Evolutionary conservation across 2,797 vertebrate species (phyloP).

Genomic region (Mormyrus proboscirostris): DNA sequence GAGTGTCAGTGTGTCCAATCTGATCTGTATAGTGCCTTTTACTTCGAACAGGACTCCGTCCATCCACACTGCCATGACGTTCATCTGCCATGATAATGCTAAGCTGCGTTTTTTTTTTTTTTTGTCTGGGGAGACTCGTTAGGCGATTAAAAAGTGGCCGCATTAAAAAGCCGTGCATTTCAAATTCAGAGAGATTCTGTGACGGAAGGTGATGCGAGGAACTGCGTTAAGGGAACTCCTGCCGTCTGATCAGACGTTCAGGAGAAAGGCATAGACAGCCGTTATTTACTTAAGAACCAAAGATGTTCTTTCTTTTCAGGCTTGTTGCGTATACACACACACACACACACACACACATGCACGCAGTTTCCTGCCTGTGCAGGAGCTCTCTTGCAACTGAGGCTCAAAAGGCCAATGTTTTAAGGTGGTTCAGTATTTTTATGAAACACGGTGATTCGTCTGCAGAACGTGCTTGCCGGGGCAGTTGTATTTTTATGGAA

Average conservation of each 20-base stretch:
- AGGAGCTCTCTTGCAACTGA: neutral
- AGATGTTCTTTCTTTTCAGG: neutral
- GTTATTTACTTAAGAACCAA: neutral
- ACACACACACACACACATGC: neutral
- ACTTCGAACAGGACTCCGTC: conserved; percentile 49
- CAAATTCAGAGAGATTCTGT: neutral
- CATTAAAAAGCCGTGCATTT: neutral
- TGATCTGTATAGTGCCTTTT: conserved; percentile 62
- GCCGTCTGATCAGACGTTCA: neutral
- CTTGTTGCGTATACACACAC: neutral
- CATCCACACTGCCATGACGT: conserved; percentile 22
- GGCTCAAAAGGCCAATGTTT: neutral
- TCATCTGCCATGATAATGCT: conserved; percentile 20
- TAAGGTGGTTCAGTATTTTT: neutral
- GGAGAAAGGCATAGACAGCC: neutral
- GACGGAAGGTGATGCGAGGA: neutral
- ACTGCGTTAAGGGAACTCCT: neutral
- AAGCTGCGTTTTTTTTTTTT: conserved; percentile 31
- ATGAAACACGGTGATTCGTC: neutral
- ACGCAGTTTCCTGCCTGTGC: neutral
- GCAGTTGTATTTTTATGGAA: neutral
- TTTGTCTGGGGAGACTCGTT: conserved; percentile 17
- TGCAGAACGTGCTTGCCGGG: neutral
- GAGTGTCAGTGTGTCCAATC: neutral
- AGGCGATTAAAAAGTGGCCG: neutral